Evolutionary conservation across 53 echinoderm and acorn worm genomes (phyloP), one percentile per base, ranked within the genome.

Genomic region (Arbacia lixula): DNA sequence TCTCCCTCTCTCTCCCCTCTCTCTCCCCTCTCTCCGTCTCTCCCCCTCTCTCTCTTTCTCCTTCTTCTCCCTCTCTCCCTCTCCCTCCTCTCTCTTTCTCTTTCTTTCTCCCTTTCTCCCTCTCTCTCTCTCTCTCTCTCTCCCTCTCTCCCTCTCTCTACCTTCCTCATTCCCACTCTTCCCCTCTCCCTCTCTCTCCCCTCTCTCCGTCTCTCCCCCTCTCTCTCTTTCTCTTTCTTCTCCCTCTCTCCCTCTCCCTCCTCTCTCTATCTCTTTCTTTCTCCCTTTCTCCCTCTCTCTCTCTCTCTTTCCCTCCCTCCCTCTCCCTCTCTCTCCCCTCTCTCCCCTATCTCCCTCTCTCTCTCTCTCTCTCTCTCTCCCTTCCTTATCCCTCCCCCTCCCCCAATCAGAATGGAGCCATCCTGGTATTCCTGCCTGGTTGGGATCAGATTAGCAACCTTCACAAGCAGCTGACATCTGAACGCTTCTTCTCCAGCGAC

Each of bases 401-500:
- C 51, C 28, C 32, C 8, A 3, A 1, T 28, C 62, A 98, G 99
- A 92, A 92, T 50, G 99, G 99, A 29, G 99, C 99, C 28, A 58
- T 98, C 20, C 71, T 98, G 54, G 92, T 98, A 21, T 97, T 98
- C 37, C 53, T 98, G 4, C 99, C 98, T 2, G 99, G 94, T 30
- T 98, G 99, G 99, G 94, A 92, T 68, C 90, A 98, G 82, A 98
- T 98, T 81, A 94, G 94, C 78, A 92, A 90, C 39, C 57, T 94
- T 34, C 83, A 98, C 78, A 92, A 98, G 71, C 85, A 83, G 22
- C 64, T 98, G 53, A 87, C 69, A 39, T 75, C 79, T 38, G 81
- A 94, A 36, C 55, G 60, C 25, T 92, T 94, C 90, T 98, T 98
- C 71, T 60, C 85, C 6, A 74, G 62, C 22, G 42, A 66, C 27